Base-by-base conservation (phyloP, 2,888 invertebrate species). In the Drosophila anomalata region DNA sequence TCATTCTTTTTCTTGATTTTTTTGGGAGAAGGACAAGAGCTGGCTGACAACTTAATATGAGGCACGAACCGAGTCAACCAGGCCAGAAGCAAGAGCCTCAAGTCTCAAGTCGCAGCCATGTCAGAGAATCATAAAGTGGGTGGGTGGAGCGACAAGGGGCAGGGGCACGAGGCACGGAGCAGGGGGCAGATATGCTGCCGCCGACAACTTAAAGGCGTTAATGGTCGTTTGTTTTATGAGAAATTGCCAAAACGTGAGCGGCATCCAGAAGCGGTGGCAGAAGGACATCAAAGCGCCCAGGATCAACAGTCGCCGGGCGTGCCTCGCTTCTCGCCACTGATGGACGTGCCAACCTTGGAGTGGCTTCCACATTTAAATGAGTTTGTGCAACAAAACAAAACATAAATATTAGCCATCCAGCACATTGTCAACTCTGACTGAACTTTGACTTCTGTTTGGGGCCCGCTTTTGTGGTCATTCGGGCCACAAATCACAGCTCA, bases 201-300 rank as follows among this genome's bases (percentile, higher is more conserved):
- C 82, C 87, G 82, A 83, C 87, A 83, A 83, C 82, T 83, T 83
- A 85, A 88, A 88, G 89, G 87, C 90, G 90, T 89, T 90, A 90
- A 89, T 90, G 90, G 89, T 89, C 90, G 89, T 90, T 90, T 90
- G 90, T 90, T 90, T 89, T 90, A 91, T 90, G 90, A 91, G 90
- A 91, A 91, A 91, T 91, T 91, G 90, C 90, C 79, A 86, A 90
- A 89, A 90, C 91, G 91, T 91, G 91, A 84, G 79, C 73, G 54
- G 91, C 88, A 91, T 91, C 42, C 53, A 9, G 50, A 73, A 61
- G 60, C 22, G 29, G 42, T 17, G 24, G 24, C 54, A 59, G 54
- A 65, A 65, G 48, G 77, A 78, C 87, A 87, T 88, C 87, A 85
- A 88, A 82, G 83, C 82, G 83, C 82, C 65, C 80, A 88, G 88